Evolutionary conservation across 2,888 invertebrate genomes (phyloP).

Genomic region (Tipula helvola): DNA sequence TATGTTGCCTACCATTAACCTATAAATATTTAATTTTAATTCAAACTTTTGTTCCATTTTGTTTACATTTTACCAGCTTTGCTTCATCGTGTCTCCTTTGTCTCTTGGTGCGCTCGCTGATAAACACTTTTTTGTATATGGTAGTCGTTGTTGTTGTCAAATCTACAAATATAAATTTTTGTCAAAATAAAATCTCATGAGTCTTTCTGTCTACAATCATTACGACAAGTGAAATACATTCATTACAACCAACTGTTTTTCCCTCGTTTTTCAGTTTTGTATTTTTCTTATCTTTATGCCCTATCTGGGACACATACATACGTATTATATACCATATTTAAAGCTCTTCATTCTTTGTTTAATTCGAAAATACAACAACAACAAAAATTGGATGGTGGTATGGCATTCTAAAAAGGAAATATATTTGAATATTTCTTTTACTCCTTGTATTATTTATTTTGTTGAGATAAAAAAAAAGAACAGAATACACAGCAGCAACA

Average conservation of each 20-base stretch:
- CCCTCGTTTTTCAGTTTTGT: neutral
- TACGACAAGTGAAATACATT: constrained; percentile 4
- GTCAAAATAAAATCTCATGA: neutral
- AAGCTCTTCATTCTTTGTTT: neutral
- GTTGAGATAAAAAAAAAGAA: neutral
- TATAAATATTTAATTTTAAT: neutral
- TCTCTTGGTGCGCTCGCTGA: neutral
- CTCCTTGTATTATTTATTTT: neutral
- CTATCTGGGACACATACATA: neutral
- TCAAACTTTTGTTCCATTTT: neutral
- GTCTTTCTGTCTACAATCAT: neutral
- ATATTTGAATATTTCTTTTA: neutral
- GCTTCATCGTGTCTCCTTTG: neutral
- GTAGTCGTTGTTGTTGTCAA: neutral
- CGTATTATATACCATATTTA: neutral
- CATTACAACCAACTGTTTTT: neutral
- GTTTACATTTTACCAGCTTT: neutral
- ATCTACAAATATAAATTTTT: neutral
- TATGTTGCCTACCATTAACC: neutral
- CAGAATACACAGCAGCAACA: neutral
- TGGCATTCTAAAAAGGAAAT: neutral
- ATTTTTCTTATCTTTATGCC: neutral
- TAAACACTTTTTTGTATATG: neutral
- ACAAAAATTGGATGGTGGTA: neutral
- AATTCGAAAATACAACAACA: neutral